These are phyloP conservation scores for Caenorhabditis sp. DNA, from an alignment of 2,888 invertebrate genomes.

Conservation along the genomic window DNA sequence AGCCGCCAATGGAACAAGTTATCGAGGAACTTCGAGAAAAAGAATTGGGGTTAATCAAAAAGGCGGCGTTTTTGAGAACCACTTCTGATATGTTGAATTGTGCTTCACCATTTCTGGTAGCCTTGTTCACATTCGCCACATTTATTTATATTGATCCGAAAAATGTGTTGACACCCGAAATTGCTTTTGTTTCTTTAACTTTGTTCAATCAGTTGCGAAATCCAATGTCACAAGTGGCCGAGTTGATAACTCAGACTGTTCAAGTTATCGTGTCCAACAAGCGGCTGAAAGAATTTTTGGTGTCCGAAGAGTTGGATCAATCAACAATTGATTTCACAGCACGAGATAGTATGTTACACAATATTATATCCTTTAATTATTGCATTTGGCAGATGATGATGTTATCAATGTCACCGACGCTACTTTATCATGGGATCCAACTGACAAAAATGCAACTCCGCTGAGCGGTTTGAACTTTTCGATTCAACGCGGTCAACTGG, in stretches of 20 bases:
- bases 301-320: conserved; percentile 53
- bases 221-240: conserved; percentile 87
- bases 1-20: conserved; percentile 70
- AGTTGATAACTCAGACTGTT: conserved; percentile 69
- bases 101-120: conserved; percentile 68
- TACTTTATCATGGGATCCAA: conserved; percentile 58
- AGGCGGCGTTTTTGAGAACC: conserved; percentile 66
- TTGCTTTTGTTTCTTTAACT: conserved; percentile 94
- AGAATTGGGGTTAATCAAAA: conserved; percentile 61
- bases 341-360: conserved; percentile 50
- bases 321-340: conserved; percentile 43
- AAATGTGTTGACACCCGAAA: conserved; percentile 74
- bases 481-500: conserved; percentile 57
- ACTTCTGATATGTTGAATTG: conserved; percentile 69
- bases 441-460: conserved; percentile 18
- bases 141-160: conserved; percentile 61
- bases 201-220: conserved; percentile 96
- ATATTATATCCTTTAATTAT: no score
- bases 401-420: conserved; percentile 57
- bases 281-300: conserved; percentile 65
- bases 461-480: conserved; percentile 77
- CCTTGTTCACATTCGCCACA: conserved; percentile 68
- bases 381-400: conserved; percentile 54
- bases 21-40: conserved; percentile 63
- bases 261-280: conserved; percentile 66